Evolutionary conservation across 2,797 vertebrate genomes (phyloP).

Genomic region (Erpetoichthys calabaricus): DNA sequence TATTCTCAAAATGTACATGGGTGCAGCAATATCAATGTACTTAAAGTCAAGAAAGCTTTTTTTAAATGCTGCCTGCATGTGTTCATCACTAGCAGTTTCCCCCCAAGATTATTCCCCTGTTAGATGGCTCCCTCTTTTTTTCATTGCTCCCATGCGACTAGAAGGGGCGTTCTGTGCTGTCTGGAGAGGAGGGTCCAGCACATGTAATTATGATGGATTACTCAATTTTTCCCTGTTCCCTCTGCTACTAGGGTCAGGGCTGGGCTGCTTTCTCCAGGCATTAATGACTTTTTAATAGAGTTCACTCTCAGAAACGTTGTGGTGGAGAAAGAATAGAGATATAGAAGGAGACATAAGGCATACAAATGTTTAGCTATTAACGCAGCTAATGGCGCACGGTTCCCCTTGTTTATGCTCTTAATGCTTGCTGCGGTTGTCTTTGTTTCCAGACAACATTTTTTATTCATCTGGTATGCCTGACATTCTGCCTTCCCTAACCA

Average conservation of each 20-base stretch:
- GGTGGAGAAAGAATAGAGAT: slow-evolving; percentile 10
- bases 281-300: slow-evolving; percentile 64
- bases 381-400: slow-evolving; percentile 35
- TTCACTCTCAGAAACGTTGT: slow-evolving; percentile 38
- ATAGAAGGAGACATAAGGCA: slow-evolving; percentile 18
- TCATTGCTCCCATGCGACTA: too few relatives aligned
- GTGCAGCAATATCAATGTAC: too few relatives aligned
- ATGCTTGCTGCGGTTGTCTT: slow-evolving; percentile 19
- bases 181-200: slow-evolving; percentile 32
- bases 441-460: slow-evolving; percentile 10
- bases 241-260: slow-evolving; percentile 41
- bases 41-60: too few relatives aligned
- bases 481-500: slow-evolving; percentile 2
- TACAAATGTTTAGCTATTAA: slow-evolving; percentile 41
- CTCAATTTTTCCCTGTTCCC: slow-evolving; percentile 50
- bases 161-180: slow-evolving; percentile 29
- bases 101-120: too few relatives aligned
- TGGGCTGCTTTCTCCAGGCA: slow-evolving; percentile 41
- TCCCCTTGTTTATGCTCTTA: slow-evolving; percentile 27
- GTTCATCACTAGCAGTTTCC: too few relatives aligned
- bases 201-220: slow-evolving; percentile 65
- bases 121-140: too few relatives aligned
- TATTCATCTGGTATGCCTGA: background rate
- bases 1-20: too few relatives aligned
- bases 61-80: too few relatives aligned